Conservation (phyloP, 2,888 invertebrate species). For the Imbricaverruca yamaguchii region DNA sequence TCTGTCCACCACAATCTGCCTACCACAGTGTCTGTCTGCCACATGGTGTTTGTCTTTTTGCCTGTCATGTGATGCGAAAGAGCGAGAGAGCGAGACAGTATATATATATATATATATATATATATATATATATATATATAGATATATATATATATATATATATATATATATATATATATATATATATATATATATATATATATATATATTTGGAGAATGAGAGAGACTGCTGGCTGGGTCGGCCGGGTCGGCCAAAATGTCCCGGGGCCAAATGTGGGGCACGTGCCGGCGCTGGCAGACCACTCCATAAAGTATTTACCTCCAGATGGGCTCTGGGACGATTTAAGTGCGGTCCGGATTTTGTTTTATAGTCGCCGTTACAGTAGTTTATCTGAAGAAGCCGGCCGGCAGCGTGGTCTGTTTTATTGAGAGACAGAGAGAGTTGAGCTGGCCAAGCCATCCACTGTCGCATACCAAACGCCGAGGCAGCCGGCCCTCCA, state of each 20-base stretch:
- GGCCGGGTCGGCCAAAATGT: background rate
- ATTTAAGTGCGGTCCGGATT: background rate
- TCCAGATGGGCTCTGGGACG: background rate
- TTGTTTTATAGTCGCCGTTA: conserved; percentile 8
- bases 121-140: no score
- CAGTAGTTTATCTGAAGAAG: background rate
- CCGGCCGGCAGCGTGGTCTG: background rate
- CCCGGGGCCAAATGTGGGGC: background rate
- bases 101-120: no score
- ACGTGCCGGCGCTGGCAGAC: background rate
- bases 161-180: no score
- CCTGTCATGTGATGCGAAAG: no score
- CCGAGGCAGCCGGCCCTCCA: background rate
- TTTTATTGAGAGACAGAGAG: conserved; percentile 16
- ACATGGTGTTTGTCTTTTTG: no score
- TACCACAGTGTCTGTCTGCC: no score
- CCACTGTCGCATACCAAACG: background rate
- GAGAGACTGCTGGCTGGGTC: no score
- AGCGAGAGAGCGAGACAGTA: no score
- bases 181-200: no score
- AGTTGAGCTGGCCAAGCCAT: background rate
- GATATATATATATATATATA: no score
- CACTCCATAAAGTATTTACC: conserved; percentile 12
- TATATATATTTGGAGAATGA: no score
- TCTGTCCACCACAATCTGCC: no score